Conservation (phyloP, 1,140 invertebrate species). For the Camponotus floridanus region DNA sequence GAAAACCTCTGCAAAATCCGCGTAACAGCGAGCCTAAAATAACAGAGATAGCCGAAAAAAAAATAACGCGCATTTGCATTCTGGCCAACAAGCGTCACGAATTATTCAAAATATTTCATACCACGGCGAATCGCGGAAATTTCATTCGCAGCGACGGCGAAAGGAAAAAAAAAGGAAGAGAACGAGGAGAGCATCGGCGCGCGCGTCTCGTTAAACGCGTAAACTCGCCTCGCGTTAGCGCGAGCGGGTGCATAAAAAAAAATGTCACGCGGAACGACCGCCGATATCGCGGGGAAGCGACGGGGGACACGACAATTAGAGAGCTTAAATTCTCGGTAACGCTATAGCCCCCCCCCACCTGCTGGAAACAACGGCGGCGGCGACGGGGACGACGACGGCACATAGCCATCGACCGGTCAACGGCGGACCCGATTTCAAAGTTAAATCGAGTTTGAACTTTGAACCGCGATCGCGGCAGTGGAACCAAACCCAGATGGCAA, state of each 20-base stretch:
- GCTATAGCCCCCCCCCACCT: not conserved
- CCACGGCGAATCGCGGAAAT: constrained; percentile 29
- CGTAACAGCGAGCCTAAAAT: constrained; percentile 26
- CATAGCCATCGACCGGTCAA: constrained; percentile 48
- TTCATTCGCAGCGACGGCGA: constrained; percentile 24
- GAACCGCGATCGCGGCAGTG: constrained; percentile 57
- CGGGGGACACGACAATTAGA: constrained; percentile 32
- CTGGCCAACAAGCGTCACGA: constrained; percentile 53
- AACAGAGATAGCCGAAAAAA: constrained; percentile 24
- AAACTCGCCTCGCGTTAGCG: constrained; percentile 39
- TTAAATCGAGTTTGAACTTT: constrained; percentile 65
- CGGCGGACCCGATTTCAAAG: constrained; percentile 59
- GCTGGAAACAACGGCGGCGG: not conserved
- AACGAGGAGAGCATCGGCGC: no score
- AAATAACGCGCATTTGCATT: constrained; percentile 48
- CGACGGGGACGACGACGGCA: not conserved
- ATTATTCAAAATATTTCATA: constrained; percentile 62
- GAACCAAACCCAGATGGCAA: constrained; percentile 40
- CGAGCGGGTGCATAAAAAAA: constrained; percentile 43
- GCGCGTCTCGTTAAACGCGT: constrained; percentile 35
- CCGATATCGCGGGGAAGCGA: not conserved
- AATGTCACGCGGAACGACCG: not conserved
- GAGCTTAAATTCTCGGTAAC: not conserved
- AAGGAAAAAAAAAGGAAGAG: not conserved
- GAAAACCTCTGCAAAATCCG: constrained; percentile 4